phyloP scores from a whole-genome alignment of 2,113 vertebrate species.

The Monarcha castaneiventris region DNA sequence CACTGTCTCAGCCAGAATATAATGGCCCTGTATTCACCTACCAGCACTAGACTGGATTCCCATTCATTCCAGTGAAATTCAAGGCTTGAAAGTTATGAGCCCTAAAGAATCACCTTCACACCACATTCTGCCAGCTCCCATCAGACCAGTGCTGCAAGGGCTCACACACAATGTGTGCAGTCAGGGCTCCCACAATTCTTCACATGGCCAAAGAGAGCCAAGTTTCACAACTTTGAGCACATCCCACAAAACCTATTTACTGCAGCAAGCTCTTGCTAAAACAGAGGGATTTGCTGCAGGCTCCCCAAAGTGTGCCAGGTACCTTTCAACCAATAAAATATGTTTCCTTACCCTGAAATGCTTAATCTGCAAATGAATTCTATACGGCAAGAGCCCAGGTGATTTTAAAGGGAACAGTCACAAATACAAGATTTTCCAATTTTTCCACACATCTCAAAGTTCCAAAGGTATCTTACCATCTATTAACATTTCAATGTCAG shows the following conservation, averaged over 20 bases:
- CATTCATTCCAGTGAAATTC: not conserved
- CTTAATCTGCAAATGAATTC: not conserved
- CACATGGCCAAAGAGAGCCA: not conserved
- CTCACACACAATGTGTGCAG: not conserved
- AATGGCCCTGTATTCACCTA: not conserved
- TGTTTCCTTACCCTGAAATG: not conserved
- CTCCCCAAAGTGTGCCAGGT: not conserved
- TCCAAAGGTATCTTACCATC: not conserved
- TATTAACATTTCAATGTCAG: not conserved
- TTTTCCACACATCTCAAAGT: not conserved
- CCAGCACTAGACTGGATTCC: not conserved
- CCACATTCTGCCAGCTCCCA: not conserved
- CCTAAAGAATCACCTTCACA: not conserved
- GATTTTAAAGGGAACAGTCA: not conserved
- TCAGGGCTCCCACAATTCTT: not conserved
- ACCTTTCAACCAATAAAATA: not conserved
- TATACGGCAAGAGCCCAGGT: not conserved
- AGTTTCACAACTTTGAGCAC: not conserved
- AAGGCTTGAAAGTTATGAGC: not conserved
- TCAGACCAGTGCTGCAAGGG: not conserved
- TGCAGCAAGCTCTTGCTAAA: not conserved
- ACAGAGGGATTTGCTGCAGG: not conserved
- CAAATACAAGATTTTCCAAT: not conserved
- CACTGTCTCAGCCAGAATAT: not conserved
- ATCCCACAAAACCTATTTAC: not conserved